phyloP scores from a whole-genome alignment of 2,888 invertebrate genomes.

The Stenichneumon culpator region DNA sequence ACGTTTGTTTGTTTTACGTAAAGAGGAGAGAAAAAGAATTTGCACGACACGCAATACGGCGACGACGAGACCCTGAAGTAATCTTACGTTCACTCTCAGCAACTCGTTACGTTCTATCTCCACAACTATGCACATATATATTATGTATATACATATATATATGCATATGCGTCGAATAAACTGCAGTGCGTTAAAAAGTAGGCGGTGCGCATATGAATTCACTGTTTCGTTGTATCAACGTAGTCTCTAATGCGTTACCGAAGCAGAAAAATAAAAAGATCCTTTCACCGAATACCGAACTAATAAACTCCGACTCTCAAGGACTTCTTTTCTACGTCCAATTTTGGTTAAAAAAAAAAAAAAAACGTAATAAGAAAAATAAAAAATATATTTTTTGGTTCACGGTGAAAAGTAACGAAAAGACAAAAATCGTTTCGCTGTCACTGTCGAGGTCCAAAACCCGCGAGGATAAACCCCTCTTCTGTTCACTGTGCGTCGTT shows the following conservation, averaged over 20 bases:
- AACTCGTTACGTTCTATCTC: conserved; percentile 43
- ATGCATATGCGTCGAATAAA: neutral
- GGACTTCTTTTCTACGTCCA: neutral
- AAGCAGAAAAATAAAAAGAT: neutral
- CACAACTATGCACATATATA: neutral
- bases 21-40: conserved; percentile 2
- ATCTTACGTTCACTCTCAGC: conserved; percentile 59
- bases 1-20: conserved; percentile 17
- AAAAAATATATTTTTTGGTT: neutral
- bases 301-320: neutral
- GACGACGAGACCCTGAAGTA: conserved; percentile 47
- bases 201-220: neutral
- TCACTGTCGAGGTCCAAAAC: neutral
- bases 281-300: conserved; percentile 38
- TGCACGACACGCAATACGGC: conserved; percentile 25
- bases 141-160: neutral
- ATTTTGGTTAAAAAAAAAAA: neutral
- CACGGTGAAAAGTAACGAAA: neutral
- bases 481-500: neutral
- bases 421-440: neutral
- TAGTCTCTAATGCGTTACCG: conserved; percentile 7
- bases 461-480: no score
- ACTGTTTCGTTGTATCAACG: conserved; percentile 1
- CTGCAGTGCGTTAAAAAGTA: neutral
- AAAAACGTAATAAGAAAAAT: neutral